These are phyloP conservation scores for Cecidostiba fungosa DNA, from an alignment of 2,888 invertebrate species.

Conservation along the genomic window DNA sequence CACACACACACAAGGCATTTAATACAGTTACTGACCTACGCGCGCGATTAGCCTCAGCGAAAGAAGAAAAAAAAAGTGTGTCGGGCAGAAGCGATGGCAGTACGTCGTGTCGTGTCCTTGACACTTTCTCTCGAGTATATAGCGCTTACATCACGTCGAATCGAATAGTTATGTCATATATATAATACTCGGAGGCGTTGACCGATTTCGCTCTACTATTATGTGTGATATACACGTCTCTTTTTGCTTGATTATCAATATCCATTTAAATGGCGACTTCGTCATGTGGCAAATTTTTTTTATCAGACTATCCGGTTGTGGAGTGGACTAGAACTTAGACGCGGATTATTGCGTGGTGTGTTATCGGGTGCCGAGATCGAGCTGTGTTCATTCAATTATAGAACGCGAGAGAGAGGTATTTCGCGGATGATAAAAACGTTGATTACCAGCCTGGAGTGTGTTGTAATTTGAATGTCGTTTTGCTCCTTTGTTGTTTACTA, in stretches of 20 bases:
- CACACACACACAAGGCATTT: neutral
- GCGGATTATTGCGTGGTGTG: neutral
- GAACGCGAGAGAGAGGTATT: neutral
- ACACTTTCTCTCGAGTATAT: constrained; percentile 49
- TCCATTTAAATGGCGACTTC: neutral
- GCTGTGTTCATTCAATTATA: neutral
- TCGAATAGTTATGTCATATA: constrained; percentile 30
- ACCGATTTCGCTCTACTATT: constrained; percentile 35
- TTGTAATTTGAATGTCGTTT: constrained; percentile 14
- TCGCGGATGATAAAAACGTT: constrained; percentile 7
- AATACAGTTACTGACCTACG: constrained; percentile 23
- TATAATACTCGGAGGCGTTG: neutral
- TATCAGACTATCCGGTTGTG: neutral
- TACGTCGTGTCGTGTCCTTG: constrained; percentile 44
- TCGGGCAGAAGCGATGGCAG: neutral
- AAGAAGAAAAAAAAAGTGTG: constrained; percentile 34
- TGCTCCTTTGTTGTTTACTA: neutral
- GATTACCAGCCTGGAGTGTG: neutral
- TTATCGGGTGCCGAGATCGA: neutral
- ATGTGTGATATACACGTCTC: neutral
- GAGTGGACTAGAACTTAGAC: neutral
- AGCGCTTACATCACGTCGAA: constrained; percentile 24
- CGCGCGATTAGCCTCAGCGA: neutral
- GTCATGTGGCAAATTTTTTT: neutral
- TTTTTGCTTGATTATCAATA: neutral